Conservation (phyloP, 2,797 vertebrate genomes). For the Melopsittacus undulatus region DNA sequence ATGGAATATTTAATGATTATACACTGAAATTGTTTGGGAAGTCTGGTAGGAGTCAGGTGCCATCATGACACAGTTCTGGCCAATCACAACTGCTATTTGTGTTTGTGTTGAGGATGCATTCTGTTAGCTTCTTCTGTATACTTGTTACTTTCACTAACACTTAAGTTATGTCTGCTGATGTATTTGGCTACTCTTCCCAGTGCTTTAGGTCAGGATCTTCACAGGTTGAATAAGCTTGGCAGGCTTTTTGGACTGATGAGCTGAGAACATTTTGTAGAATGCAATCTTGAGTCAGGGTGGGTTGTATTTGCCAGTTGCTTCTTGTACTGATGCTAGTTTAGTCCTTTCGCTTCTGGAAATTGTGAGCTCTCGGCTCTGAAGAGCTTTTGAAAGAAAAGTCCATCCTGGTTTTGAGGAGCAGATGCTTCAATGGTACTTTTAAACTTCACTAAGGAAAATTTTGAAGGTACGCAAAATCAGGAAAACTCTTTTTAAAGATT, state of each 20-base stretch:
- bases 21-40: neutral
- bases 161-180: neutral
- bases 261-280: neutral
- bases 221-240: neutral
- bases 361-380: neutral
- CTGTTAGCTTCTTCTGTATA: neutral
- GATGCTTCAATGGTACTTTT: neutral
- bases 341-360: neutral
- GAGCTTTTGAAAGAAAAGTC: neutral
- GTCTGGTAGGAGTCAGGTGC: neutral
- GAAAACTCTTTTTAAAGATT: neutral
- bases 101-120: neutral
- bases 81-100: neutral
- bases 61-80: neutral
- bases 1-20: neutral
- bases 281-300: neutral
- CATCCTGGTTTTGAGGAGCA: neutral
- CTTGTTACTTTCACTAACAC: neutral
- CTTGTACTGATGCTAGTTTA: neutral
- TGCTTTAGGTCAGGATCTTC: neutral
- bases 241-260: neutral
- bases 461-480: neutral
- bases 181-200: neutral
- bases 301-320: neutral
- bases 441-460: neutral